Evolutionary conservation across 2,797 vertebrate genomes (phyloP).

Genomic region (Molothrus ater): DNA sequence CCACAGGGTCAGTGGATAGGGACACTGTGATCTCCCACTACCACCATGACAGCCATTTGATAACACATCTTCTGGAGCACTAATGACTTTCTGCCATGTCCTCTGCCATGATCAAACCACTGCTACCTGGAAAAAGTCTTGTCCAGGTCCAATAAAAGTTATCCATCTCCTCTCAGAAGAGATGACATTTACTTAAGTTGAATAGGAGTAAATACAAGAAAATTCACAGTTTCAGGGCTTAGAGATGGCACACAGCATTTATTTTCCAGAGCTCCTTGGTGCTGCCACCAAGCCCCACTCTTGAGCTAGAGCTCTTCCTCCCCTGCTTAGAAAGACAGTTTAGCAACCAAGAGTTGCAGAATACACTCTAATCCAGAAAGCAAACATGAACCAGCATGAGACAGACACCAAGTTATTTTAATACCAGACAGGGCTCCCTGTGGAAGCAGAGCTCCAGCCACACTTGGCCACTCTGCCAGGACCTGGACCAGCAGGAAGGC

Average conservation of each 20-base stretch:
- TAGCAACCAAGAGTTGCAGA: background rate
- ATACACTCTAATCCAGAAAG: background rate
- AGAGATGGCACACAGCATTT: background rate
- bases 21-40: background rate
- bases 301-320: background rate
- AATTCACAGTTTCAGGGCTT: background rate
- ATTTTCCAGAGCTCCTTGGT: background rate
- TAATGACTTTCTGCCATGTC: background rate
- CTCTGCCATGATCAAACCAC: background rate
- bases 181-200: background rate
- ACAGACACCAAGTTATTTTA: background rate
- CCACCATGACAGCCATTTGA: fast-evolving
- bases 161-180: background rate
- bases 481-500: background rate
- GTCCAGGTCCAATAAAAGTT: background rate
- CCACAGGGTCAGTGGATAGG: background rate
- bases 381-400: background rate
- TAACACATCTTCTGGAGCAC: background rate
- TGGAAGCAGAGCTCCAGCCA: background rate
- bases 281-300: background rate
- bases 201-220: background rate
- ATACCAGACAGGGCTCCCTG: background rate
- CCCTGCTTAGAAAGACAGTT: background rate
- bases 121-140: background rate
- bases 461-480: background rate